A percentile compares a stretch with the other conserved stretches of the same genome.
Conservation (phyloP, 2,888 invertebrate genomes). For the Apotomis capreana region DNA sequence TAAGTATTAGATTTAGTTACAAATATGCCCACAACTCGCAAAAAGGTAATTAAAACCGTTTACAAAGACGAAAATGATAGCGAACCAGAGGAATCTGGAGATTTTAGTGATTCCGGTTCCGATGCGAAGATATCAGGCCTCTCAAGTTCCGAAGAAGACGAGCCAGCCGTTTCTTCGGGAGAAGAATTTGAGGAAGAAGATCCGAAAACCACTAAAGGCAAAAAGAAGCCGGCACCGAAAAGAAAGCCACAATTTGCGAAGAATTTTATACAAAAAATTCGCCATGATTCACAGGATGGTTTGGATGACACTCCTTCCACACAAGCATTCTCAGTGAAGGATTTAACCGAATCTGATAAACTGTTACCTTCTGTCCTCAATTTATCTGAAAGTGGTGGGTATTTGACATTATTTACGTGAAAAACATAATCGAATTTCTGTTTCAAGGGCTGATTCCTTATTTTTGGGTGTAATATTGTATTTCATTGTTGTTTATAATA, state of each 20-base stretch:
- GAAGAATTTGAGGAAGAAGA: conserved; percentile 61
- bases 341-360: conserved; percentile 76
- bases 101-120: conserved; percentile 80
- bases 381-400: conserved; percentile 80
- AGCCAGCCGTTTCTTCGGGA: conserved; percentile 60
- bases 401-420: conserved; percentile 4
- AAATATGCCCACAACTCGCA: conserved; percentile 71
- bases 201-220: conserved; percentile 47
- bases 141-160: conserved; percentile 67
- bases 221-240: conserved; percentile 42
- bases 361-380: conserved; percentile 73
- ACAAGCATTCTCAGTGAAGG: conserved; percentile 66
- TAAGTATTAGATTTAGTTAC: background rate
- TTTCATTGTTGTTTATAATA: too few relatives aligned
- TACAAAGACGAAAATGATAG: conserved; percentile 74
- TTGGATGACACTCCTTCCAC: conserved; percentile 49
- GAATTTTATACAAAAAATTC: conserved; percentile 62
- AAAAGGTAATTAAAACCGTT: conserved; percentile 72
- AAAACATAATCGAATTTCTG: too few relatives aligned
- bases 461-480: too few relatives aligned
- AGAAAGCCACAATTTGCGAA: conserved; percentile 62
- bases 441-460: too few relatives aligned
- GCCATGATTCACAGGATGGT: conserved; percentile 56
- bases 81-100: conserved; percentile 63
- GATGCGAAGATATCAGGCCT: conserved; percentile 73